Conservation (phyloP, 2,797 vertebrate species). For the Chelonia mydas region DNA sequence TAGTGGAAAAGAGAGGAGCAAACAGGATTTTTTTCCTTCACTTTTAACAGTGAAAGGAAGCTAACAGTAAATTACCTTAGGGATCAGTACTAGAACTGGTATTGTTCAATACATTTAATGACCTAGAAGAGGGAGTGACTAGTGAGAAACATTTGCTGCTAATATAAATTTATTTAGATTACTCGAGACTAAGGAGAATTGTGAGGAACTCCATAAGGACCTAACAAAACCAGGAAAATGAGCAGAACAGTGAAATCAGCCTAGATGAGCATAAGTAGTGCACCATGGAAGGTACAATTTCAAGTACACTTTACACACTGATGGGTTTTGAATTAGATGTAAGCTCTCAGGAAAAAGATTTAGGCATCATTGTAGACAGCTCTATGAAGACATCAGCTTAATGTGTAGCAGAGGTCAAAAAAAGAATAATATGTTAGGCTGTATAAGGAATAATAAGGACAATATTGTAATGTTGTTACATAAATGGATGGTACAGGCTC, state of each 20-base stretch:
- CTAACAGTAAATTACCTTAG: not conserved
- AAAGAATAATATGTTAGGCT: slow-evolving; percentile 55
- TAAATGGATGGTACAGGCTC: slow-evolving; percentile 40
- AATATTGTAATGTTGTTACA: slow-evolving; percentile 50
- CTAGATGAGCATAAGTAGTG: not conserved
- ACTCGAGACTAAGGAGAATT: slow-evolving; percentile 5
- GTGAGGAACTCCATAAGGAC: not conserved
- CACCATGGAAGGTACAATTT: not conserved
- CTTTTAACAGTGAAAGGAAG: not conserved
- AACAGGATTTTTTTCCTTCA: not conserved
- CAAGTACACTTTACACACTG: not conserved
- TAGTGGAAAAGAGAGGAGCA: slow-evolving; percentile 36
- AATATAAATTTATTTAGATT: not conserved
- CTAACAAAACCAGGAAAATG: not conserved
- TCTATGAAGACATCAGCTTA: slow-evolving; percentile 54
- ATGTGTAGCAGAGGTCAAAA: slow-evolving; percentile 68
- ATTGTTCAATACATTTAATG: not conserved
- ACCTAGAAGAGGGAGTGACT: not conserved
- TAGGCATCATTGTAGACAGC: slow-evolving; percentile 37
- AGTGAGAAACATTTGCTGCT: not conserved
- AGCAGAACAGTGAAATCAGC: slow-evolving; percentile 14
- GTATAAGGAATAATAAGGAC: slow-evolving; percentile 63
- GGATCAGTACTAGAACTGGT: not conserved
- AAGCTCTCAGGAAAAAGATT: slow-evolving; percentile 58
- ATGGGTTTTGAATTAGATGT: slow-evolving; percentile 28